phyloP scores from a whole-genome alignment of 2,797 vertebrate species.

The Macroramphosus scolopax region DNA sequence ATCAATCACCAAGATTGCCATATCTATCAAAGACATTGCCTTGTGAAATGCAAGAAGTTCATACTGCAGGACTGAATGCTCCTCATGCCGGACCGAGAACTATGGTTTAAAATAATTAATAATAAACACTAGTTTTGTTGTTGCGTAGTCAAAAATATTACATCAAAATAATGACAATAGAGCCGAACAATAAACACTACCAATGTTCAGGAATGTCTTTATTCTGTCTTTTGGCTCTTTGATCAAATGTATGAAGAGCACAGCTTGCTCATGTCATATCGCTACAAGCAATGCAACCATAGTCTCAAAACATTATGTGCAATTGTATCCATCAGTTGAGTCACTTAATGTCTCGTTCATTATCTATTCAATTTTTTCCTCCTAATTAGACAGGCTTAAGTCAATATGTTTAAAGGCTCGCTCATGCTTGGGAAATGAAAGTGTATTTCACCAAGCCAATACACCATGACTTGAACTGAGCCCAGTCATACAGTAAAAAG shows the following conservation, averaged over 20 bases:
- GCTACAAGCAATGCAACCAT: background rate
- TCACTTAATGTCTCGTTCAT: constrained; percentile 16
- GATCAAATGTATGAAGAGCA: too few species aligned
- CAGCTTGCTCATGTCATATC: too few species aligned
- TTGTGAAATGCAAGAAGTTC: constrained; percentile 1
- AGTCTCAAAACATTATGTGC: background rate
- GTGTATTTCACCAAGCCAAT: constrained; percentile 38
- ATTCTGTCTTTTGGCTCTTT: too few species aligned
- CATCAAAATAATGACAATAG: background rate
- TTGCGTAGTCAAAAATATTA: background rate
- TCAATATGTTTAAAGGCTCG: constrained; percentile 47
- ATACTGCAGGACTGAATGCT: background rate
- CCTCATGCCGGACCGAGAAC: background rate
- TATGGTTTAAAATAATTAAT: too few species aligned
- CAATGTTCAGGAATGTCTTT: too few species aligned
- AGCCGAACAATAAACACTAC: background rate
- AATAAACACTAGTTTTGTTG: too few species aligned
- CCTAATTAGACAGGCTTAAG: constrained; percentile 46
- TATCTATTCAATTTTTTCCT: constrained; percentile 38
- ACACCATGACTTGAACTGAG: constrained; percentile 46
- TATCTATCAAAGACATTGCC: background rate
- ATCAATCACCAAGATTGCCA: background rate
- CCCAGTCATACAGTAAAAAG: constrained; percentile 52
- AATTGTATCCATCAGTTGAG: constrained; percentile 13
- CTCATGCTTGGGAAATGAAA: constrained; percentile 26